phyloP scores from a whole-genome alignment of 2,888 invertebrate species.

The Nomada ruficornis region DNA sequence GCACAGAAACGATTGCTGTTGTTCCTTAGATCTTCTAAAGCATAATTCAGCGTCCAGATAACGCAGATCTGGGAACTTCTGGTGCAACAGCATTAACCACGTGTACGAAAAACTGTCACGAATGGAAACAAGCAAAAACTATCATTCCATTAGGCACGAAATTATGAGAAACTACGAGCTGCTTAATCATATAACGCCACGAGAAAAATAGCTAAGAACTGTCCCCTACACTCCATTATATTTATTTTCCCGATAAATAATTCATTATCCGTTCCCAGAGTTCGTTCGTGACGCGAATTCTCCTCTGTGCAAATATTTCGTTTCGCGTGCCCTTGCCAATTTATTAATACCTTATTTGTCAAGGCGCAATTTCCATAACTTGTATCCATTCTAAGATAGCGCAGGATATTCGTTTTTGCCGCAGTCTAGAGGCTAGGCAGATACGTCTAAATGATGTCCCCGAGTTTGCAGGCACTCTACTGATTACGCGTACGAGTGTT shows the following conservation, averaged over 20 bases:
- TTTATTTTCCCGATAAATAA: not conserved
- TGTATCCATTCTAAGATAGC: not conserved
- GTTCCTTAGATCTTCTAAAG: too few species aligned
- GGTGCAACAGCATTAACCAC: too few species aligned
- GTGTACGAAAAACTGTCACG: too few species aligned
- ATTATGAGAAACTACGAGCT: too few species aligned
- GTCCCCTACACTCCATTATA: not conserved
- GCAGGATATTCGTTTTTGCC: slow-evolving; percentile 33
- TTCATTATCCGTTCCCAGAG: not conserved
- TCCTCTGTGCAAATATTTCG: not conserved
- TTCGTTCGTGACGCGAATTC: not conserved
- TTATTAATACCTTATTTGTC: not conserved
- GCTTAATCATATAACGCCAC: too few species aligned
- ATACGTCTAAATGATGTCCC: slow-evolving; percentile 17
- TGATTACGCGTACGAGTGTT: slow-evolving; percentile 46
- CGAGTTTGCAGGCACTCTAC: slow-evolving; percentile 35
- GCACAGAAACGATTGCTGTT: too few species aligned
- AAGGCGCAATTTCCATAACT: not conserved
- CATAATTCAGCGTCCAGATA: too few species aligned
- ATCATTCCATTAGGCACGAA: too few species aligned
- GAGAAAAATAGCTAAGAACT: not conserved
- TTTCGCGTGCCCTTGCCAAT: not conserved
- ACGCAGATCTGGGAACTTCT: too few species aligned
- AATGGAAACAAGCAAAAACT: too few species aligned
- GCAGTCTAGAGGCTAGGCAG: not conserved